These are phyloP conservation scores for Elachura formosa DNA, from an alignment of 2,113 vertebrate genomes.

Conservation along the genomic window DNA sequence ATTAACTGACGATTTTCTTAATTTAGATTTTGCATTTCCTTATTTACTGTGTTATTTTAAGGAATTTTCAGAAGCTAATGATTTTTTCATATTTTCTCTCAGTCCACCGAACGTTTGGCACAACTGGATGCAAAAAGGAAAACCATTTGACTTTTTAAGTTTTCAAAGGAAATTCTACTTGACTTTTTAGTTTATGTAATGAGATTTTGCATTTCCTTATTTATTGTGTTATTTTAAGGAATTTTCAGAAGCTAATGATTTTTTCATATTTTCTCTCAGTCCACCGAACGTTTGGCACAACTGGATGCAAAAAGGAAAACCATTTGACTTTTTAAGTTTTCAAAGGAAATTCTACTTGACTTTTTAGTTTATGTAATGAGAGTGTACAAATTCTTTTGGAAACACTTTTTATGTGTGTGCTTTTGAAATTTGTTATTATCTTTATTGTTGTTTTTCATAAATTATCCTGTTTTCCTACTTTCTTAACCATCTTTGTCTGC, in stretches of 20 bases:
- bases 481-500: neutral
- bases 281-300: neutral
- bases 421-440: neutral
- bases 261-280: neutral
- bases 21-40: neutral
- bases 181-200: neutral
- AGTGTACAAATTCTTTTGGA: neutral
- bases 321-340: neutral
- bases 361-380: neutral
- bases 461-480: neutral
- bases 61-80: neutral
- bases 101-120: neutral
- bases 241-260: neutral
- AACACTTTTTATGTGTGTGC: neutral
- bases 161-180: neutral
- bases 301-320: neutral
- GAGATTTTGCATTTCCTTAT: neutral
- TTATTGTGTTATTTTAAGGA: neutral
- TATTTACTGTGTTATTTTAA: neutral
- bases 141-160: neutral
- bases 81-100: neutral
- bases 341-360: neutral
- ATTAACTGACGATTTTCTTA: neutral
- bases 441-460: neutral
- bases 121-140: neutral